These are phyloP conservation scores for Drosophila parvula DNA, from an alignment of 1,140 invertebrate genomes.

Conservation along the genomic window DNA sequence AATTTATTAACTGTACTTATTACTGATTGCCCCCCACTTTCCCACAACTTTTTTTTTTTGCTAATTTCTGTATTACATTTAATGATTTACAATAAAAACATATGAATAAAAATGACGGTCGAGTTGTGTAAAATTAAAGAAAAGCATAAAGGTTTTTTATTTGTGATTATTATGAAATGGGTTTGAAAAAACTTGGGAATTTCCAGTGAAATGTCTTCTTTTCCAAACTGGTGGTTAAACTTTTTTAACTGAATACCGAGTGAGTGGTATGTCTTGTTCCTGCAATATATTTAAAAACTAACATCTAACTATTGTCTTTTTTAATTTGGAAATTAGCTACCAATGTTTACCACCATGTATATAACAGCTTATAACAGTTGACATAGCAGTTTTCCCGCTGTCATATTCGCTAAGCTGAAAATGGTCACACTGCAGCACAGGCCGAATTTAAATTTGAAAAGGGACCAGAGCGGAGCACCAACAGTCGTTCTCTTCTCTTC, in stretches of 20 bases:
- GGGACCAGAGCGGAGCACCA: background rate
- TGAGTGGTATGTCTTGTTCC: background rate
- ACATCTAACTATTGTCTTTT: background rate
- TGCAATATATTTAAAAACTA: background rate
- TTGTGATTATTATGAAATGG: background rate
- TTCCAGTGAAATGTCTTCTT: too few relatives aligned
- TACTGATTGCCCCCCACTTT: constrained; percentile 33
- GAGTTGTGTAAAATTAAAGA: constrained; percentile 60
- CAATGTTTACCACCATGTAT: background rate
- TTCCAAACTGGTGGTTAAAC: too few relatives aligned
- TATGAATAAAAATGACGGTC: constrained; percentile 62
- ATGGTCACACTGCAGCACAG: background rate
- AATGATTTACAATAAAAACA: constrained; percentile 67
- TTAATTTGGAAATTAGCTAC: background rate
- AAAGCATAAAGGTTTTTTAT: background rate
- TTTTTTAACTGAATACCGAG: too few relatives aligned
- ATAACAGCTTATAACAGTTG: background rate
- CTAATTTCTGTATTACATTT: constrained; percentile 68
- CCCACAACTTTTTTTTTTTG: constrained; percentile 41
- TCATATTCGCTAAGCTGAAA: background rate
- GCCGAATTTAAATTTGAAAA: constrained; percentile 4
- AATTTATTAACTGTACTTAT: constrained; percentile 83
- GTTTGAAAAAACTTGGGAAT: too few relatives aligned
- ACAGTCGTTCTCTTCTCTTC: background rate
- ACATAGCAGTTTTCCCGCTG: background rate